phyloP scores from a whole-genome alignment of 2,888 invertebrate species.

The Drosophila hamatofila region DNA sequence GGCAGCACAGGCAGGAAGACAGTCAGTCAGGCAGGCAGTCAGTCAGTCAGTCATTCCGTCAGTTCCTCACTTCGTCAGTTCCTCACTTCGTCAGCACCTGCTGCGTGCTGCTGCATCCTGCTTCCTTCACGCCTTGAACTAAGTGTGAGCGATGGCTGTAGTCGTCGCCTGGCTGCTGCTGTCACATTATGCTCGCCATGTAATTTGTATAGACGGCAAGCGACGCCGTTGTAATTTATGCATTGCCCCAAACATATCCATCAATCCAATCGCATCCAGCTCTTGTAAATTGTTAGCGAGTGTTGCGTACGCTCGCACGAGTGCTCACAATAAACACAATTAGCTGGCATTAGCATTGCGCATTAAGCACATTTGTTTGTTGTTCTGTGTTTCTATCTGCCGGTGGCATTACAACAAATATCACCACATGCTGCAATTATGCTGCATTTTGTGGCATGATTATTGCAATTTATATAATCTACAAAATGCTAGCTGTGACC shows the following conservation, averaged over 20 bases:
- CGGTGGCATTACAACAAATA: background rate
- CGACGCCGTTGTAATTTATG: slow-evolving; percentile 57
- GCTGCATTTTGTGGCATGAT: slow-evolving; percentile 2
- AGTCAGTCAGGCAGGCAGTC: background rate
- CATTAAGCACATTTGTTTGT: background rate
- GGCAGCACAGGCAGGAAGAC: slow-evolving; percentile 6
- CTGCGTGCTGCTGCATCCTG: background rate
- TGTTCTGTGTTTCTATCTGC: background rate
- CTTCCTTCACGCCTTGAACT: slow-evolving; percentile 4
- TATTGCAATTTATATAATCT: background rate
- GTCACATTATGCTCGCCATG: slow-evolving; percentile 63
- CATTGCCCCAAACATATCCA: slow-evolving; percentile 55
- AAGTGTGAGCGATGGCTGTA: slow-evolving; percentile 62
- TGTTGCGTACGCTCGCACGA: slow-evolving; percentile 6
- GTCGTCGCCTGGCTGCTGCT: slow-evolving; percentile 37
- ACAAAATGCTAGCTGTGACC: background rate
- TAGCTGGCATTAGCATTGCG: slow-evolving; percentile 33
- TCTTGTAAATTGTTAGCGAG: slow-evolving; percentile 29
- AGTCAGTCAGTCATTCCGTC: background rate
- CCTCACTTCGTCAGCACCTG: background rate
- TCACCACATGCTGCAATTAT: slow-evolving; percentile 2
- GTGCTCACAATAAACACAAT: slow-evolving; percentile 40
- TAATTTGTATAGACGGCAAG: slow-evolving; percentile 62
- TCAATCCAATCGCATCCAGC: slow-evolving; percentile 61
- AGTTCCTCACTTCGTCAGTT: background rate